These are phyloP conservation scores for Metellina segmentata DNA, from an alignment of 2,888 invertebrate genomes.

Conservation along the genomic window DNA sequence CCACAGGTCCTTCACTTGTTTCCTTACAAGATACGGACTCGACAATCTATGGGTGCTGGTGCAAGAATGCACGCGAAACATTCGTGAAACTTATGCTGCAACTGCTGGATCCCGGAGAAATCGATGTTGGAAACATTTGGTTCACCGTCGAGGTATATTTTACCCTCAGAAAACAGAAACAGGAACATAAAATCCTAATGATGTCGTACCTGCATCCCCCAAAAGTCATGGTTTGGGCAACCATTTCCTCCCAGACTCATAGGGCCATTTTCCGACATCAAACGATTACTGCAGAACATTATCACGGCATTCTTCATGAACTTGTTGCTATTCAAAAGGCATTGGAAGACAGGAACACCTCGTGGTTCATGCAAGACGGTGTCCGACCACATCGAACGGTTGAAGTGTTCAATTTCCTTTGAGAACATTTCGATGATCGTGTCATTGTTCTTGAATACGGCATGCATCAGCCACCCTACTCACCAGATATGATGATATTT, in stretches of 20 bases:
- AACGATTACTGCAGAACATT: background rate
- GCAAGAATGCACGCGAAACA: background rate
- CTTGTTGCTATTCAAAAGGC: background rate
- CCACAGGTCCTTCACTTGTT: constrained; percentile 31
- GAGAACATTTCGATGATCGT: background rate
- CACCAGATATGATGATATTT: too few relatives aligned
- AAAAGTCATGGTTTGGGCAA: constrained; percentile 79
- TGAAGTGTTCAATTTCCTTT: background rate
- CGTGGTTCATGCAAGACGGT: too few relatives aligned
- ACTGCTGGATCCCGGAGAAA: constrained; percentile 28
- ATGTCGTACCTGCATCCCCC: constrained; percentile 79
- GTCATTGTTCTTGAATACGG: too few relatives aligned
- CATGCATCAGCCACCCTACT: too few relatives aligned
- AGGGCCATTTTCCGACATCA: background rate
- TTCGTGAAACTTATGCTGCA: constrained; percentile 51
- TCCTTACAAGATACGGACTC: constrained; percentile 35
- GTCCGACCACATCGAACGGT: background rate
- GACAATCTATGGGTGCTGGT: constrained; percentile 6
- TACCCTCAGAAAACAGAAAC: constrained; percentile 79
- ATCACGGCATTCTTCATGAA: background rate
- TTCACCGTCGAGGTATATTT: constrained; percentile 79
- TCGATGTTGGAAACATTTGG: constrained; percentile 35
- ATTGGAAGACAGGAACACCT: background rate
- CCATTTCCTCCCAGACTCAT: background rate
- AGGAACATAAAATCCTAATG: constrained; percentile 79